Evolutionary conservation across 2,888 invertebrate genomes (phyloP).

Genomic region (Hemithea aestivaria): DNA sequence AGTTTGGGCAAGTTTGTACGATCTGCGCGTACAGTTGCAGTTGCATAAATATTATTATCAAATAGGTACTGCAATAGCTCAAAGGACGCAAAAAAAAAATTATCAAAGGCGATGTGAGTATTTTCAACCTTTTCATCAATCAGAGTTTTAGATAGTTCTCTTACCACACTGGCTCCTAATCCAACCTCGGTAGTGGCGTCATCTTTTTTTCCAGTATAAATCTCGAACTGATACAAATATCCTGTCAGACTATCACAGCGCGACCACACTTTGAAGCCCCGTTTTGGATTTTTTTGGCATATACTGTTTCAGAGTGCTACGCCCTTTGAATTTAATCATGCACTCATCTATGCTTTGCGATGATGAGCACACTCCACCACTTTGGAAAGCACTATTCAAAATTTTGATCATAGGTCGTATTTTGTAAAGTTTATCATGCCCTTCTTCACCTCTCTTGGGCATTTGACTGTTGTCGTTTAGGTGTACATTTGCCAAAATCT

Average conservation of each 20-base stretch:
- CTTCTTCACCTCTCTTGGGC: constrained; percentile 8
- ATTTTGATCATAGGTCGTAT: constrained; percentile 19
- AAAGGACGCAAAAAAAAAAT: constrained; percentile 18
- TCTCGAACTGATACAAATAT: constrained; percentile 1
- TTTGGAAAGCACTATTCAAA: constrained; percentile 17
- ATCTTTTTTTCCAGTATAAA: background rate
- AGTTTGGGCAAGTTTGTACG: constrained; percentile 12
- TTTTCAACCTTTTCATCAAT: constrained; percentile 6
- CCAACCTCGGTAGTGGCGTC: constrained; percentile 1
- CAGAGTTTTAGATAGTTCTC: constrained; percentile 3
- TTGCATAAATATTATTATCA: constrained; percentile 17
- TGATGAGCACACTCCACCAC: constrained; percentile 10
- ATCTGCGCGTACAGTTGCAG: constrained; percentile 6
- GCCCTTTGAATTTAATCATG: constrained; percentile 5
- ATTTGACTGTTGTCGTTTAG: constrained; percentile 7
- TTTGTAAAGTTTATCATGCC: constrained; percentile 11
- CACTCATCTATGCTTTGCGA: constrained; percentile 3
- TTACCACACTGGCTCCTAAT: constrained; percentile 13
- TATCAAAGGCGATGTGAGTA: constrained; percentile 15
- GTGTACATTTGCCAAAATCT: constrained; percentile 12
- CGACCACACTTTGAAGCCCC: constrained; percentile 1
- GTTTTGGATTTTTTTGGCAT: constrained; percentile 6
- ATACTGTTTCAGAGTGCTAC: constrained; percentile 4
- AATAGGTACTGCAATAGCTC: constrained; percentile 13
- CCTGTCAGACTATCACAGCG: constrained; percentile 1